Evolutionary conservation across 2,797 vertebrate species (phyloP).

Genomic region (Nasua narica): DNA sequence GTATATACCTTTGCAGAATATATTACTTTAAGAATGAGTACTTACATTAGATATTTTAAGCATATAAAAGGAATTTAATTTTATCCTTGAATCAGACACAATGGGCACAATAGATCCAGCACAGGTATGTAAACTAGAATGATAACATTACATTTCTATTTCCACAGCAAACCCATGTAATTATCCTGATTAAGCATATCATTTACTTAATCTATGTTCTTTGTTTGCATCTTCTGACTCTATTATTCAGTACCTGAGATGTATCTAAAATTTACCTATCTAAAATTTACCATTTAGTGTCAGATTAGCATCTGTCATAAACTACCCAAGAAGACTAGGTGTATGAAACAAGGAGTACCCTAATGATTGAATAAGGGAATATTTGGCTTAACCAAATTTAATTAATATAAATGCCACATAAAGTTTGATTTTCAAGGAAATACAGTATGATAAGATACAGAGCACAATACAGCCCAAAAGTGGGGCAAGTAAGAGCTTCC

Average conservation of each 20-base stretch:
- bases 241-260: neutral
- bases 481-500: neutral
- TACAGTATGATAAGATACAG: neutral
- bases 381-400: neutral
- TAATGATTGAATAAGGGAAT: neutral
- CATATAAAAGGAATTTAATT: neutral
- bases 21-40: neutral
- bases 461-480: neutral
- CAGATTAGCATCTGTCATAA: neutral
- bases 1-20: neutral
- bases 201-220: neutral
- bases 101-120: neutral
- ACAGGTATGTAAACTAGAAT: neutral
- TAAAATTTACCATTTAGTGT: neutral
- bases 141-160: neutral
- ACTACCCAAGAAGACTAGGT: neutral
- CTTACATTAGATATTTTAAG: neutral
- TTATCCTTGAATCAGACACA: neutral
- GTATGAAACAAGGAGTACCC: neutral
- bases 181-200: neutral
- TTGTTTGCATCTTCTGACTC: neutral
- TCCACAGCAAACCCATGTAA: neutral
- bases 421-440: neutral
- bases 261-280: neutral
- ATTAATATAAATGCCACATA: neutral